Conservation (phyloP, 2,797 vertebrate genomes). For the Merluccius polli region DNA sequence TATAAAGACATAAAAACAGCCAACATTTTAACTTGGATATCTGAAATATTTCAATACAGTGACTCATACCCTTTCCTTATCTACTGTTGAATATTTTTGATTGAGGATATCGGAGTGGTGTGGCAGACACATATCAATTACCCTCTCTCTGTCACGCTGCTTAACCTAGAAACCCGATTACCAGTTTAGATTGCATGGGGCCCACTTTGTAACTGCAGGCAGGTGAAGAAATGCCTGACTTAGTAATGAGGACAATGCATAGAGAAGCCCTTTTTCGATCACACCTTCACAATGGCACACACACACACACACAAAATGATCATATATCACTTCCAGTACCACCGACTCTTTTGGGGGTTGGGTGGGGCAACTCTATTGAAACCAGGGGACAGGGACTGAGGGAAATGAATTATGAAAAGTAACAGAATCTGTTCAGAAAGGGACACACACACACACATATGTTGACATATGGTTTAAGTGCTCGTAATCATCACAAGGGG, state of each 20-base stretch:
- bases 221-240: background rate
- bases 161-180: slow-evolving; percentile 49
- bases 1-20: background rate
- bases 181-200: slow-evolving; percentile 47
- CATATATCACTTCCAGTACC: slow-evolving; percentile 43
- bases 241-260: slow-evolving; percentile 17
- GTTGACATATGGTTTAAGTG: too few relatives aligned
- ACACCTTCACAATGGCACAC: slow-evolving; percentile 10
- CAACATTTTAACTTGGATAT: background rate
- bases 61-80: background rate
- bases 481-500: too few relatives aligned
- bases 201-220: slow-evolving; percentile 38
- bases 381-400: slow-evolving; percentile 37
- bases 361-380: slow-evolving; percentile 43
- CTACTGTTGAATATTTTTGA: background rate
- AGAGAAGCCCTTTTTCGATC: slow-evolving; percentile 39
- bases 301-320: slow-evolving; percentile 14
- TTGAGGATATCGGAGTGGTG: slow-evolving; percentile 14
- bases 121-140: slow-evolving; percentile 21
- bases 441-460: slow-evolving; percentile 10
- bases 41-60: background rate
- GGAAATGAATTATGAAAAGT: slow-evolving; percentile 55
- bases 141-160: slow-evolving; percentile 26
- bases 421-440: slow-evolving; percentile 46
- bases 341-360: slow-evolving; percentile 27